phyloP scores from a whole-genome alignment of 2,113 vertebrate species.

The Serilophus lunatus region DNA sequence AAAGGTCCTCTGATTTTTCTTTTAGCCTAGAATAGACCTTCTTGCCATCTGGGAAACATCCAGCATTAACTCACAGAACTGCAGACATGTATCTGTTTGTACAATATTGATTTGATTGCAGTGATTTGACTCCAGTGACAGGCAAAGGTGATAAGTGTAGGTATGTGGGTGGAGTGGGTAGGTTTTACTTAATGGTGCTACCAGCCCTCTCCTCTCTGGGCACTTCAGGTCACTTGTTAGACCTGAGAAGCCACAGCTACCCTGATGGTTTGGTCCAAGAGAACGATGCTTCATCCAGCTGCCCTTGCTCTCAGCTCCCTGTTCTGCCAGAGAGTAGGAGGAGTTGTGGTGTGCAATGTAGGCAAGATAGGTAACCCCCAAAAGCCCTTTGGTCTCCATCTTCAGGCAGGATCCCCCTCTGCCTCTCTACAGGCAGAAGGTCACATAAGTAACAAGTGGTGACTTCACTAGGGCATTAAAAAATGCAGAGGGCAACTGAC shows the following conservation, averaged over 20 bases:
- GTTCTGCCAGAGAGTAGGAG: background rate
- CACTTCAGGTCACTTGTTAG: background rate
- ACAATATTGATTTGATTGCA: background rate
- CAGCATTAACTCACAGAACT: background rate
- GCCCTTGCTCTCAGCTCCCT: rapidly evolving
- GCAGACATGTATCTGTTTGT: background rate
- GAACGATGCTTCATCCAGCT: background rate
- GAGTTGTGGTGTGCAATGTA: rapidly evolving
- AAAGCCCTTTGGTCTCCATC: background rate
- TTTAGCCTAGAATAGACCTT: background rate
- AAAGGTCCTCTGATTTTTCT: background rate
- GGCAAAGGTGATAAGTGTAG: background rate
- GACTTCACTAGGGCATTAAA: background rate
- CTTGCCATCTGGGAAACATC: background rate
- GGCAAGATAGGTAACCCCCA: background rate
- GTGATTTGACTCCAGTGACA: background rate
- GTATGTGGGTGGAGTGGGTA: background rate
- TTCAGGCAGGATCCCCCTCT: background rate
- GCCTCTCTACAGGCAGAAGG: background rate
- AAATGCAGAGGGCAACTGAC: background rate
- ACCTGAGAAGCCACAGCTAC: background rate
- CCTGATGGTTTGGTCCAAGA: background rate
- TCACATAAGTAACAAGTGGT: background rate
- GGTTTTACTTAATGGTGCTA: background rate
- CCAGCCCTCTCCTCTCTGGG: background rate